Percentiles rank a stretch among this genome's conserved stretches.
These are phyloP conservation scores for Caenorhabditis latens DNA, from an alignment of 1,140 invertebrate genomes.

Conservation along the genomic window DNA sequence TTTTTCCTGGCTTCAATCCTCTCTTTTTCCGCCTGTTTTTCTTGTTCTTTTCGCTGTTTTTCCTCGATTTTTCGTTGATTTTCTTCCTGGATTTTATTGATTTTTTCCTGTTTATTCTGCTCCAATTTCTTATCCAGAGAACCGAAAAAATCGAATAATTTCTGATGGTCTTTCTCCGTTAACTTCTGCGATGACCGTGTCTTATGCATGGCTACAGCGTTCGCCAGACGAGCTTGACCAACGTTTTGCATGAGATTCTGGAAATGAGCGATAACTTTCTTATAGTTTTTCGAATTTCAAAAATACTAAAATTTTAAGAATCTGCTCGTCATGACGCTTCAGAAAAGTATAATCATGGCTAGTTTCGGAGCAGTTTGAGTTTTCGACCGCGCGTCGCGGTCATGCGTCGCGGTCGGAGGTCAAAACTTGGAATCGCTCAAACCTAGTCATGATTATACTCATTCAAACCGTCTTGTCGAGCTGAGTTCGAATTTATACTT, in stretches of 20 bases:
- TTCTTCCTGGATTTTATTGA: background rate
- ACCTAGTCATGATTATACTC: no score
- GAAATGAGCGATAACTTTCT: background rate
- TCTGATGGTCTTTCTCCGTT: background rate
- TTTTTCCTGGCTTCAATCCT: background rate
- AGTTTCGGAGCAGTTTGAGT: no score
- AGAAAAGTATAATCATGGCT: no score
- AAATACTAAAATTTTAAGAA: background rate
- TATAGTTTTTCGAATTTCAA: background rate
- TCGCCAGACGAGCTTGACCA: constrained; percentile 2
- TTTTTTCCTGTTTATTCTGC: background rate
- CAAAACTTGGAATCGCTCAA: no score
- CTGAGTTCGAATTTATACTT: no score
- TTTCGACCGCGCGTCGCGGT: no score
- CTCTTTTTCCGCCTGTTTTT: background rate
- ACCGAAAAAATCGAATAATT: background rate
- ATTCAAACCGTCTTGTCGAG: no score
- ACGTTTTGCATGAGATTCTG: background rate
- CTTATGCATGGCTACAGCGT: background rate
- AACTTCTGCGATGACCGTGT: background rate
- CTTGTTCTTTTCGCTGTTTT: background rate
- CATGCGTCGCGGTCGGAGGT: no score
- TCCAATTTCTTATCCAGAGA: background rate
- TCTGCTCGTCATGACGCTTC: background rate
- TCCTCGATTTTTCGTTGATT: background rate